phyloP scores from a whole-genome alignment of 2,888 invertebrate species.

The Eretmocerus hayati region DNA sequence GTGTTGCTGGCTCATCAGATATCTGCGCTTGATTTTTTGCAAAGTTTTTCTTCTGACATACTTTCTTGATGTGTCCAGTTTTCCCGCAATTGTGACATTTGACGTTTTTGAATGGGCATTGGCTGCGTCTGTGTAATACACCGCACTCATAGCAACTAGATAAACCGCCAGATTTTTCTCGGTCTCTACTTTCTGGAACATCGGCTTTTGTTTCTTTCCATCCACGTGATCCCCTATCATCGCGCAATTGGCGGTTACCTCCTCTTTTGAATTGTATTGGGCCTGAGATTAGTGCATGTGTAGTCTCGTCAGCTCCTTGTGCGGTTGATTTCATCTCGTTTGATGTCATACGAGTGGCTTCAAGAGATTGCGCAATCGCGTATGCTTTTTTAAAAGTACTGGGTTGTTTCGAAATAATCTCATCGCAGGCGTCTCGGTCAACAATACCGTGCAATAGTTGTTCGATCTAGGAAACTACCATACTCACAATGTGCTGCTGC shows the following conservation, averaged over 20 bases:
- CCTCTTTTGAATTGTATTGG: too few relatives aligned
- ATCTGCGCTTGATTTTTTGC: neutral
- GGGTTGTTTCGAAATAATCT: slow-evolving; percentile 17
- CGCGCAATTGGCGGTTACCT: too few relatives aligned
- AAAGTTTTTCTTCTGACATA: neutral
- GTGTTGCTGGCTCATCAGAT: neutral
- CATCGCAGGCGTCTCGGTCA: slow-evolving; percentile 14
- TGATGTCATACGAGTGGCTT: slow-evolving; percentile 10
- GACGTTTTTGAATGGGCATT: neutral
- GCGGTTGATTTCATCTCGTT: neutral
- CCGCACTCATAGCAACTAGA: neutral
- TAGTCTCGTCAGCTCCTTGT: neutral
- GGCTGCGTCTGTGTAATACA: neutral
- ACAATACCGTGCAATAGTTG: neutral
- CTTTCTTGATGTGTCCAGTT: neutral
- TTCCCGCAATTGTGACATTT: neutral
- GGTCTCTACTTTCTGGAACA: too few relatives aligned
- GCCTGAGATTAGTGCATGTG: neutral
- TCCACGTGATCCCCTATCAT: too few relatives aligned
- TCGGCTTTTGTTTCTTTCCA: too few relatives aligned
- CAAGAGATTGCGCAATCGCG: slow-evolving; percentile 14
- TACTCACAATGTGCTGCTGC: too few relatives aligned
- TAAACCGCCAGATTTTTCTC: too few relatives aligned
- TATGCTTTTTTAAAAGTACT: slow-evolving; percentile 10
- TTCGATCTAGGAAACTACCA: too few relatives aligned